Percentiles rank a stretch among this genome's conserved stretches.
Evolutionary conservation across 2,797 vertebrate genomes (phyloP).

Genomic region (Ambastaia sidthimunki): DNA sequence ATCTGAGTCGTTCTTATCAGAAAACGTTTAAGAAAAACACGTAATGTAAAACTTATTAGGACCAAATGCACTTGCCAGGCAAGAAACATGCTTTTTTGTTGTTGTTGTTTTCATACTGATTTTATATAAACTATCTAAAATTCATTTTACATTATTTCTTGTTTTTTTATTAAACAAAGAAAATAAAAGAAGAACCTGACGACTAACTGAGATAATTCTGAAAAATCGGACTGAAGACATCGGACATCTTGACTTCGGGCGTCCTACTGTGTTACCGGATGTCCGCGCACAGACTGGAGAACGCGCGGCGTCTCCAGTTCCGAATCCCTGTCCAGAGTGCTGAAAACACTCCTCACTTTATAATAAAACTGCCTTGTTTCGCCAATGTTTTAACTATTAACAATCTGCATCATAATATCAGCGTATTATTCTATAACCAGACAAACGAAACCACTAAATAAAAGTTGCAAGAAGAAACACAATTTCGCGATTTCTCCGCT

Average conservation of each 20-base stretch:
- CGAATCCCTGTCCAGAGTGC: constrained; percentile 21
- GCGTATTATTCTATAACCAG: neutral
- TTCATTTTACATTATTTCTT: neutral
- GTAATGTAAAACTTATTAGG: neutral
- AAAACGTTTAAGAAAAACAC: neutral
- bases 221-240: neutral
- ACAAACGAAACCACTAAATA: neutral
- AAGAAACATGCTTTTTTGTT: no score
- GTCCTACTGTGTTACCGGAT: neutral
- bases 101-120: no score
- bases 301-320: neutral
- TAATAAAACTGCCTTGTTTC: neutral
- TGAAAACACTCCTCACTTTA: constrained; percentile 1
- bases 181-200: neutral
- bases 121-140: neutral
- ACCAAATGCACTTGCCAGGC: neutral
- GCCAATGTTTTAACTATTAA: neutral
- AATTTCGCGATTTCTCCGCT: neutral
- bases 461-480: neutral
- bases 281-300: neutral
- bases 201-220: neutral
- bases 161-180: no score
- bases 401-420: neutral
- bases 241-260: neutral
- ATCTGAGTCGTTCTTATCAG: neutral